These are phyloP conservation scores for Micronycteris hirsuta DNA, from an alignment of 2,113 vertebrate genomes.

Conservation along the genomic window DNA sequence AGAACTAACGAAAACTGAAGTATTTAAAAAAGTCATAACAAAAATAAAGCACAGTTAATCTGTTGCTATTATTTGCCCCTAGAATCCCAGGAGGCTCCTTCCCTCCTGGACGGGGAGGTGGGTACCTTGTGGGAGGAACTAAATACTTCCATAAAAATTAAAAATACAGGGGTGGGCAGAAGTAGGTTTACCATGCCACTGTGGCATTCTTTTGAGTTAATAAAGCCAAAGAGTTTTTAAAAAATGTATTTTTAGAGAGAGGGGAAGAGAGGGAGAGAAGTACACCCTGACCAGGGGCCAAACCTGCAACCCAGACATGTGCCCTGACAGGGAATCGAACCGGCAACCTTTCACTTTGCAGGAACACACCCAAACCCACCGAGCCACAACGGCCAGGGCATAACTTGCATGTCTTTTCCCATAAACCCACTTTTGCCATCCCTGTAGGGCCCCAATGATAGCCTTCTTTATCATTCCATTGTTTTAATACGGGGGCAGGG, in stretches of 20 bases:
- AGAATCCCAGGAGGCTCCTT: background rate
- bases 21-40: background rate
- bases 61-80: too few relatives aligned
- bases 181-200: background rate
- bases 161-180: background rate
- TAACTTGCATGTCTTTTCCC: background rate
- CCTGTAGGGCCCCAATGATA: background rate
- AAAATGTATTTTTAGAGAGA: too few relatives aligned
- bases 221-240: background rate
- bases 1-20: background rate
- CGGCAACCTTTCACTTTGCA: too few relatives aligned
- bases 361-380: too few relatives aligned
- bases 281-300: too few relatives aligned
- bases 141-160: background rate
- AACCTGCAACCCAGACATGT: too few relatives aligned
- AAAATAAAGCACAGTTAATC: background rate
- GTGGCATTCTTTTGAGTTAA: background rate
- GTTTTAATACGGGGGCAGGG: background rate
- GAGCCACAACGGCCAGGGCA: too few relatives aligned
- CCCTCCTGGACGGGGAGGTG: background rate
- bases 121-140: background rate
- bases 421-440: background rate
- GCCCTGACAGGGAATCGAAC: too few relatives aligned
- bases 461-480: background rate
- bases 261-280: too few relatives aligned